Conservation (phyloP, 2,797 vertebrate genomes). For the Phataginus tetradactyla region DNA sequence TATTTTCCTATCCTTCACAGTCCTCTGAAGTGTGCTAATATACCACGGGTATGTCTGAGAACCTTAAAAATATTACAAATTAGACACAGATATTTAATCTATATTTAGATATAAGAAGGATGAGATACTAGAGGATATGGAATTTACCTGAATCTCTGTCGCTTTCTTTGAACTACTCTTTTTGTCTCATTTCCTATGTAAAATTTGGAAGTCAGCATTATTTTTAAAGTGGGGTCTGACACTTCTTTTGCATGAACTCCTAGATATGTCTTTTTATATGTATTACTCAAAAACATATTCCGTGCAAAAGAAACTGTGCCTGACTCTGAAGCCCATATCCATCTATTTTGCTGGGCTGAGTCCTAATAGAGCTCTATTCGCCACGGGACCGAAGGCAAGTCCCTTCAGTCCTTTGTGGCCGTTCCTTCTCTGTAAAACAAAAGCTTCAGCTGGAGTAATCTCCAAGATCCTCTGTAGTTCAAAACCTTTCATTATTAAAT, state of each 20-base stretch:
- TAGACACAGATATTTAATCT: background rate
- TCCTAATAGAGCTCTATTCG: background rate
- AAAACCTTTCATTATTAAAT: background rate
- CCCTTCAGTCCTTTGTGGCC: background rate
- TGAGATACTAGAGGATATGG: background rate
- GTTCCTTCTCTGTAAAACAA: background rate
- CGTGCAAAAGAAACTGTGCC: background rate
- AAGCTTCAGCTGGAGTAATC: background rate
- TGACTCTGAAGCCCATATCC: background rate
- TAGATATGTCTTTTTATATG: background rate
- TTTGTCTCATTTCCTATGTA: background rate
- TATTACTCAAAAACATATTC: background rate
- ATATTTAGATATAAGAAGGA: background rate
- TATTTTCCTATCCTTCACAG: background rate
- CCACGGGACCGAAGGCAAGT: background rate
- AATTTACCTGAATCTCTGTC: background rate
- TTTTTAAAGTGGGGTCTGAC: background rate
- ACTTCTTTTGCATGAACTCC: background rate
- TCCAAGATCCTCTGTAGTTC: background rate
- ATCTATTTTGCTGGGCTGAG: background rate
- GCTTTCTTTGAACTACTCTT: background rate
- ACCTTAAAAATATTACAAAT: background rate
- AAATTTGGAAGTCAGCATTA: conserved; percentile 1
- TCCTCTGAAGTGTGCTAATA: background rate
- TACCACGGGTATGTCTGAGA: background rate